Conservation (phyloP, 2,888 invertebrate genomes). For the Cosmia trapezina region DNA sequence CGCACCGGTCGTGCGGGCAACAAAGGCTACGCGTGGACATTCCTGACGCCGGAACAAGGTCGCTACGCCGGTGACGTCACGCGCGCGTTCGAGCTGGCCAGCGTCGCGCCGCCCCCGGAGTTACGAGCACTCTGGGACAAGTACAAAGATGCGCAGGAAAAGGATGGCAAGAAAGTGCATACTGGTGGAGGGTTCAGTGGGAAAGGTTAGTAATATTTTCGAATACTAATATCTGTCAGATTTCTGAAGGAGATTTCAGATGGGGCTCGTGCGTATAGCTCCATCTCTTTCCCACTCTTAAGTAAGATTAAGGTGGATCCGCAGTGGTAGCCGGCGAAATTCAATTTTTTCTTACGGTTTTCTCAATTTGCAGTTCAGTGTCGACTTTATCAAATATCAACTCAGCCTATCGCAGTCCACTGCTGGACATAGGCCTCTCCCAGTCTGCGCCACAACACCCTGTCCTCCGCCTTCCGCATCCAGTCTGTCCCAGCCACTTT, state of each 20-base stretch:
- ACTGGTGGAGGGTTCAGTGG: conserved; percentile 98
- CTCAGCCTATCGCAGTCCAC: no score
- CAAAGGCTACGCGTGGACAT: conserved; percentile 99
- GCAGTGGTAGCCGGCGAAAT: no score
- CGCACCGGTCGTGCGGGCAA: conserved; percentile 97
- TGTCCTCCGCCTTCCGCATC: no score
- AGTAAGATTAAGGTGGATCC: background rate
- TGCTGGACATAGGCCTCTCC: no score
- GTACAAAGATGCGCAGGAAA: conserved; percentile 97
- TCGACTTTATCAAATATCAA: no score
- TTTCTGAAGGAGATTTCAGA: background rate
- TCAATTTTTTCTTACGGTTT: no score
- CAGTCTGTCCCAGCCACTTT: no score
- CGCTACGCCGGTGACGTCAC: conserved; percentile 98
- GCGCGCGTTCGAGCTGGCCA: conserved; percentile 97
- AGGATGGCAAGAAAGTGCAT: conserved; percentile 97
- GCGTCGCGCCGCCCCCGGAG: conserved; percentile 93
- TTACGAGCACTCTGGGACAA: conserved; percentile 95
- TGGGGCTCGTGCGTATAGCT: background rate
- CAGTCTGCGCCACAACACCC: no score
- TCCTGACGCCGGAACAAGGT: conserved; percentile 98
- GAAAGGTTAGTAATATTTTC: conserved; percentile 90
- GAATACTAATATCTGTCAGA: background rate
- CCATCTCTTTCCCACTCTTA: no score
- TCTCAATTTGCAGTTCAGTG: no score